Evolutionary conservation across 2,797 vertebrate genomes (phyloP).

Genomic region (Scarus forsteni): DNA sequence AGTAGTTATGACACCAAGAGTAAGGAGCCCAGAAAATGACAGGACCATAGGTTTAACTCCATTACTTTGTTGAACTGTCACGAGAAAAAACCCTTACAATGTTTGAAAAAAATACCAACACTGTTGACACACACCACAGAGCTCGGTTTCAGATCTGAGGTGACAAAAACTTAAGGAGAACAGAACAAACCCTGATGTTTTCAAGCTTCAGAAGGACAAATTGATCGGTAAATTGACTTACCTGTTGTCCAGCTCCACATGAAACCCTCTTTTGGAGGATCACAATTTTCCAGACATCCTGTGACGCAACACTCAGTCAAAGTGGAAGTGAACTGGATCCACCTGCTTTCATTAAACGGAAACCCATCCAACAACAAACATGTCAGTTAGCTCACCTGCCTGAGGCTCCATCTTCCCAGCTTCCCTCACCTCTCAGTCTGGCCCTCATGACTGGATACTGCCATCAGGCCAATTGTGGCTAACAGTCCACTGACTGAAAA

Average conservation of each 20-base stretch:
- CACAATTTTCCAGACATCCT: background rate
- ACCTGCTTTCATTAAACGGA: background rate
- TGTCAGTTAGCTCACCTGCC: constrained; percentile 4
- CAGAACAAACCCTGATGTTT: background rate
- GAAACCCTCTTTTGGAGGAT: background rate
- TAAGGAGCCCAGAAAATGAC: background rate
- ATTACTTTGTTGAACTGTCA: background rate
- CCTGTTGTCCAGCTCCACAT: background rate
- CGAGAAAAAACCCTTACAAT: background rate
- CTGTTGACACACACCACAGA: background rate
- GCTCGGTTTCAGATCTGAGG: background rate
- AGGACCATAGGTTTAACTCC: background rate
- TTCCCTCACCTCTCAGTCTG: no score
- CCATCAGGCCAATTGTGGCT: no score
- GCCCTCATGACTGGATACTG: background rate
- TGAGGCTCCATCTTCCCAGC: background rate
- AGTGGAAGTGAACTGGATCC: background rate
- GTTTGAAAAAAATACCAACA: background rate
- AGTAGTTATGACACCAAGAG: background rate
- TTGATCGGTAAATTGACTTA: background rate
- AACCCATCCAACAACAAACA: background rate
- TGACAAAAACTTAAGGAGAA: background rate
- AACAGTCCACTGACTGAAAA: no score
- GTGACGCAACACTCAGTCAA: background rate
- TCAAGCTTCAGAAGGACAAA: background rate